These are phyloP conservation scores for Petrophora chlorosata DNA, from an alignment of 2,888 invertebrate species.

Conservation along the genomic window DNA sequence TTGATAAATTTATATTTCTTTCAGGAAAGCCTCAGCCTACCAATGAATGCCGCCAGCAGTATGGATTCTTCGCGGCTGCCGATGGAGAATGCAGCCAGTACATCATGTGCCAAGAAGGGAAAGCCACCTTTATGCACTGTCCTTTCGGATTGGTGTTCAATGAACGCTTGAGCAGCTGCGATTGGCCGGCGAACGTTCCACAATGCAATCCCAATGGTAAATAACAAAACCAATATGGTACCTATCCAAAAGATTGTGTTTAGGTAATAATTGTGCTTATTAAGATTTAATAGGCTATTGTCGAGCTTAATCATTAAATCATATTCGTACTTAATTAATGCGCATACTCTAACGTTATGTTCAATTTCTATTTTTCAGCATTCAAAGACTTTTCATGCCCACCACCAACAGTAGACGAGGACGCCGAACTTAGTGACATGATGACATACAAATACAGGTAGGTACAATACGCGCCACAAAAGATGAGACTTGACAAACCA, in stretches of 20 bases:
- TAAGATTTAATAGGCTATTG: no score
- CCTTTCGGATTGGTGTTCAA: constrained; percentile 64
- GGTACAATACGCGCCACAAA: neutral
- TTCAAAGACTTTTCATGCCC: constrained; percentile 58
- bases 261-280: no score
- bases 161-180: constrained; percentile 47
- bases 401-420: constrained; percentile 35
- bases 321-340: no score
- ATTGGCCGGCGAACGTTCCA: constrained; percentile 66
- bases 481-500: no score
- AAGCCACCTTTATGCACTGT: constrained; percentile 57
- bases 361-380: constrained; percentile 35
- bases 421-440: constrained; percentile 31
- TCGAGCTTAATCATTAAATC: no score
- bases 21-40: constrained; percentile 27
- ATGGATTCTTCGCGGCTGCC: constrained; percentile 52
- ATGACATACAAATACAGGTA: constrained; percentile 50
- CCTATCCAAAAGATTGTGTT: no score
- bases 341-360: no score
- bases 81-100: constrained; percentile 60
- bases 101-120: constrained; percentile 58
- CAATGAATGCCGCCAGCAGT: constrained; percentile 44
- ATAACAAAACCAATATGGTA: constrained; percentile 13
- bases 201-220: constrained; percentile 57
- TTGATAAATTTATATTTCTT: neutral